These are phyloP conservation scores for Tragopan temminckii DNA, from an alignment of 2,797 vertebrate genomes.

Conservation along the genomic window DNA sequence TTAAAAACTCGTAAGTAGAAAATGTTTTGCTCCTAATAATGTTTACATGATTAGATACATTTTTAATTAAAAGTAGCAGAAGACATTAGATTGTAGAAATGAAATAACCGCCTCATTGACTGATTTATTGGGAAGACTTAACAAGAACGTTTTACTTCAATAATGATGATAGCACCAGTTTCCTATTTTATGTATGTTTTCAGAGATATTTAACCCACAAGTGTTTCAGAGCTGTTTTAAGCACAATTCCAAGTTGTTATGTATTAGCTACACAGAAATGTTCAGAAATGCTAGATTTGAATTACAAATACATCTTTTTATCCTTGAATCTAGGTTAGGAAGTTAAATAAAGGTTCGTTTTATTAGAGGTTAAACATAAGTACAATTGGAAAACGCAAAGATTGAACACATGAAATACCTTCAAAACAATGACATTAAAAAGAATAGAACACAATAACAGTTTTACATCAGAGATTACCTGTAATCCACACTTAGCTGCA, in stretches of 20 bases:
- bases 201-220: slow-evolving; percentile 25
- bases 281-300: neutral
- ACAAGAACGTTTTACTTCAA: slow-evolving; percentile 15
- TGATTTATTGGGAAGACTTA: slow-evolving; percentile 60
- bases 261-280: neutral
- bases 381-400: neutral
- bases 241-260: neutral
- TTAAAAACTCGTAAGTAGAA: slow-evolving; percentile 42
- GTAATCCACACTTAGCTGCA: neutral
- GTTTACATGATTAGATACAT: slow-evolving; percentile 58
- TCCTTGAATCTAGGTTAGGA: neutral
- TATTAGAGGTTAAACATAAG: neutral
- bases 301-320: neutral
- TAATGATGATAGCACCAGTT: neutral
- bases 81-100: slow-evolving; percentile 51
- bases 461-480: neutral
- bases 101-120: slow-evolving; percentile 62
- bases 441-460: neutral
- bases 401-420: neutral
- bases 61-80: slow-evolving; percentile 62
- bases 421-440: neutral
- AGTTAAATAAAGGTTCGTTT: neutral
- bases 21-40: slow-evolving; percentile 57
- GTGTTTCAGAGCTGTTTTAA: slow-evolving; percentile 32
- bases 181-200: slow-evolving; percentile 36